Base-by-base conservation (phyloP, 1,140 invertebrate species). In the Drosophila ananassae region DNA sequence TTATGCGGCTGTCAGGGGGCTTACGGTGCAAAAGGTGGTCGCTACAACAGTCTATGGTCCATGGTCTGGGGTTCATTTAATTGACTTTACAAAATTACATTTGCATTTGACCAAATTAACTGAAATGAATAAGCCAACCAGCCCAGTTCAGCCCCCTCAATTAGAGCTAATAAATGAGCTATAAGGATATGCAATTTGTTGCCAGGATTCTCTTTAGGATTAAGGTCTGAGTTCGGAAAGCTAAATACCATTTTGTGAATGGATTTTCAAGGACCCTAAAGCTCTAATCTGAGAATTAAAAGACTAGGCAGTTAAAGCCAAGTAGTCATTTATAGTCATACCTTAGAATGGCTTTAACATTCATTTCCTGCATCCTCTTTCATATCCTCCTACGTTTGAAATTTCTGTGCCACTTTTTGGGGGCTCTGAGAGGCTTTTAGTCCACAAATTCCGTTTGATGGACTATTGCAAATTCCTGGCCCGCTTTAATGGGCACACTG, bases 11-110 rank as follows among this genome's bases (percentile, higher is more conserved):
- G 37, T 39, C 22, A 41, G 52, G 51, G 28, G 53, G 48, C 44
- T 24, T 22, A 34, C 57, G 28, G 56, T 30, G 13, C 6, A 17
- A 2, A 4, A 21, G 3, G 30, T n/a, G 7, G 6, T 24, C 10
- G 1, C 34, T 17, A 17, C 17, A 17, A 17, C 17, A 17, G 17
- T 17, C 17, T 17, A 17, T 17, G 17, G 17, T 17, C 17, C 1
- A 17, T 17, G 9, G 24, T 47, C 34, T 17, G 22, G 25, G 52
- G 30, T 46, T 39, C 60, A 74, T 58, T 78, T 85, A 85, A 85
- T 87, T 85, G 82, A 85, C 82, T 82, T 85, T 85, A 55, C 61
- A 74, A 87, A 85, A 85, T 85, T 82, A 63, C 63, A 87, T 85
- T 87, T 85, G 68, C 60, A 74, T 74, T 46, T 75, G 73, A 57